Conservation (phyloP, 2,113 vertebrate species). For the Cathartes aura region DNA sequence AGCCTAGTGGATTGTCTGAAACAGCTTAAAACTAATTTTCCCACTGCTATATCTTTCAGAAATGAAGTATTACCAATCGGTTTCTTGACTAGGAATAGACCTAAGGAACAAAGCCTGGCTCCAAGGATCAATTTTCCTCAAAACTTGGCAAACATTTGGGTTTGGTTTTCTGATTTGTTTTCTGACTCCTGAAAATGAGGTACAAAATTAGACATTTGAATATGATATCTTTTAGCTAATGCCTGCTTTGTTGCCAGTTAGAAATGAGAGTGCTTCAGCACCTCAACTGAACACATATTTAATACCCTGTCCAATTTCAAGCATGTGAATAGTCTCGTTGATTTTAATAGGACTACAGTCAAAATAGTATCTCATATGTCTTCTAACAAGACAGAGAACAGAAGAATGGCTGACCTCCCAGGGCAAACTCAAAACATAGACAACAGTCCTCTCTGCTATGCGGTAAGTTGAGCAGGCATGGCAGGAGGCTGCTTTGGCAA, state of each 20-base stretch:
- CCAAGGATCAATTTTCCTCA: neutral
- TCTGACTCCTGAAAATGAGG: neutral
- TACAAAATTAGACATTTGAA: neutral
- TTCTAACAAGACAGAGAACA: neutral
- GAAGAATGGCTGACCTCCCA: neutral
- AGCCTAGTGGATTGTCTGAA: neutral
- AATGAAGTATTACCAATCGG: neutral
- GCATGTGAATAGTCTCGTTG: neutral
- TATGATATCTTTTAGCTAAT: neutral
- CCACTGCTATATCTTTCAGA: neutral
- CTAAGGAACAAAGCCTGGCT: neutral
- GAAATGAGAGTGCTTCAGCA: neutral
- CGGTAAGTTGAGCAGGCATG: neutral
- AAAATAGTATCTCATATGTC: neutral
- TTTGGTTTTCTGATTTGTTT: neutral
- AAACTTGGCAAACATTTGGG: neutral
- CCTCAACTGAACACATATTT: neutral
- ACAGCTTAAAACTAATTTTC: neutral
- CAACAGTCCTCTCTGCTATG: neutral
- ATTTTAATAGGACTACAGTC: neutral
- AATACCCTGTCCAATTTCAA: neutral
- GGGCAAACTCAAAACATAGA: neutral
- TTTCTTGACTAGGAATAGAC: neutral
- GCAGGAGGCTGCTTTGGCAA: neutral
- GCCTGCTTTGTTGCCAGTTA: neutral